phyloP scores from a whole-genome alignment of 2,113 vertebrate genomes.

The Pterocles gutturalis region DNA sequence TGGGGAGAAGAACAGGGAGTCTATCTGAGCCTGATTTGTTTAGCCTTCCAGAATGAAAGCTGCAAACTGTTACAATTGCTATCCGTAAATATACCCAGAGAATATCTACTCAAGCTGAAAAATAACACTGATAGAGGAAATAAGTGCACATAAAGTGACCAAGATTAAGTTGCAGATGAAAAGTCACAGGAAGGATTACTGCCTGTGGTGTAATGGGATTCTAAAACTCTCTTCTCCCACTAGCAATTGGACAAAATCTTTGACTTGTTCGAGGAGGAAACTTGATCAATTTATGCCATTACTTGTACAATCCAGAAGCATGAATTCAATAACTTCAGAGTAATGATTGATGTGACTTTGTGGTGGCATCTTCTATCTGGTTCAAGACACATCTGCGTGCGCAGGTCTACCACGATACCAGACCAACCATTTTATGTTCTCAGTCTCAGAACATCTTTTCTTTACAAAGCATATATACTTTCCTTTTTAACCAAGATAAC shows the following conservation, averaged over 20 bases:
- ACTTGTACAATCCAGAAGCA: background rate
- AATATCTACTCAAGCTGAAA: background rate
- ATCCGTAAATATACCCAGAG: background rate
- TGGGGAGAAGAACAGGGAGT: fast-evolving
- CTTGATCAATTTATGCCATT: background rate
- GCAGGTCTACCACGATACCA: background rate
- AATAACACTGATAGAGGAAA: background rate
- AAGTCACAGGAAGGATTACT: background rate
- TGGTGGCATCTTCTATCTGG: background rate
- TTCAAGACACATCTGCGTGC: background rate
- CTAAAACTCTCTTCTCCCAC: background rate
- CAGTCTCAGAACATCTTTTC: background rate
- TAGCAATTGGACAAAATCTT: background rate
- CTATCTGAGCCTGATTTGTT: background rate
- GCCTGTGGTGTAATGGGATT: background rate
- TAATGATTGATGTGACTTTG: background rate
- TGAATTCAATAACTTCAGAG: background rate
- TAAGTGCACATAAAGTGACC: background rate
- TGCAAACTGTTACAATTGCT: background rate
- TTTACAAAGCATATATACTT: background rate
- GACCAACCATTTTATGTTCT: background rate
- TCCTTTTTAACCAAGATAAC: background rate
- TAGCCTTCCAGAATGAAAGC: background rate
- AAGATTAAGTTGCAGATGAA: background rate
- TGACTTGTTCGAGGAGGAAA: background rate